Percentiles rank a stretch among this genome's conserved stretches.
These are phyloP conservation scores for Leucopsar rothschildi DNA, from an alignment of 2,113 vertebrate genomes.

Conservation along the genomic window DNA sequence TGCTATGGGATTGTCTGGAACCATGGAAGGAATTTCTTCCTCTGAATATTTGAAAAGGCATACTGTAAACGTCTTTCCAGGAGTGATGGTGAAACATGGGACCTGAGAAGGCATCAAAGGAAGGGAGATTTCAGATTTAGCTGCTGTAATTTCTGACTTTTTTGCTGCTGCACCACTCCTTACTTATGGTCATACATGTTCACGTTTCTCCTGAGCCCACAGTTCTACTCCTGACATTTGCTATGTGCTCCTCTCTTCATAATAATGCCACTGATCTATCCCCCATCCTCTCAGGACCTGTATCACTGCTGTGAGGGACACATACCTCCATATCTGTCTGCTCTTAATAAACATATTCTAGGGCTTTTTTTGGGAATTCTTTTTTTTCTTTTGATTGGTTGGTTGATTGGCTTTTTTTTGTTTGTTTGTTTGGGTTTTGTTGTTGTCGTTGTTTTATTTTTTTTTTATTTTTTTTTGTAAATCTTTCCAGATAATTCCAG, in stretches of 20 bases:
- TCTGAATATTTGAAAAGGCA: background rate
- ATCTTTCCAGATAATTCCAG: background rate
- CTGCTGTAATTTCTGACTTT: background rate
- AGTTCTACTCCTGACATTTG: background rate
- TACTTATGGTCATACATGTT: background rate
- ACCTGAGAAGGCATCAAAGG: background rate
- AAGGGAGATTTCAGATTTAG: background rate
- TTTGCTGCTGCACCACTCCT: background rate
- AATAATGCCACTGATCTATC: background rate
- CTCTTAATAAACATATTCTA: background rate
- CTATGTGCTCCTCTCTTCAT: background rate
- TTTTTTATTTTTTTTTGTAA: background rate
- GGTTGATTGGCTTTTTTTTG: no score
- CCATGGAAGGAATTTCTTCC: background rate
- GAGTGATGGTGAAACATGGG: rapidly evolving
- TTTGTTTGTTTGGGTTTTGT: no score
- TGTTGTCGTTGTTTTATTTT: background rate
- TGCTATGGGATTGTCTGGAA: background rate
- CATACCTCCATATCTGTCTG: background rate
- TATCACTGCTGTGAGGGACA: background rate
- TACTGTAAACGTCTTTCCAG: background rate
- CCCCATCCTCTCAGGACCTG: background rate
- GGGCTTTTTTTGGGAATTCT: background rate
- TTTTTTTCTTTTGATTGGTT: no score
- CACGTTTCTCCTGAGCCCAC: rapidly evolving